Base-by-base conservation (phyloP, 1,140 invertebrate species). In the Batillaria attramentaria region DNA sequence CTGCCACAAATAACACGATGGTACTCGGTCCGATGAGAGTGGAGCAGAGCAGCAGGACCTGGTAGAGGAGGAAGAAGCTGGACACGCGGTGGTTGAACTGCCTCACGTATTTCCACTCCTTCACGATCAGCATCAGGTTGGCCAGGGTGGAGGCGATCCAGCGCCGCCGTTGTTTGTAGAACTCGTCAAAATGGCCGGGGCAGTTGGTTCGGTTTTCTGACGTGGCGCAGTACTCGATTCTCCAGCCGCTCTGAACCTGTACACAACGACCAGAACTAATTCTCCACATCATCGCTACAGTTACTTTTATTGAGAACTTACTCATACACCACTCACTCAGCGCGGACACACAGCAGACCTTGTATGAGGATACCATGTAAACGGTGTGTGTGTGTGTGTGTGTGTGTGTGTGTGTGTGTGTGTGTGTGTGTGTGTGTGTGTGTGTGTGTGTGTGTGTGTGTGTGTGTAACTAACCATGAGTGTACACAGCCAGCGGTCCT, bases 101-200 rank as follows among this genome's bases (percentile, higher is more conserved):
- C 16, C 93, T 85, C 4, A 93, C 77, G 91, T 79, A 88, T 88
- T 42, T 69, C 80, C 81, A 83, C 65, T 83, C 77, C 70, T 79
- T 65, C 2, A 77, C 46, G 4, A 94, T 82, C 79, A 94, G 92
- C 84, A 94, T 91, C 20, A 94, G 92, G 82, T 94, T 94, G 57
- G 94, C 94, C 84, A 94, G 90, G 2, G 94, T 94, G 18, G 93
- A 94, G 2, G 93, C 93, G 42, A 94, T 93, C 93, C 93, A 94
- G 8, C 93, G 86, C 42, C 93, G 83, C 24, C 93, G 83, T 85
- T 94, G 93, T 81, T 93, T 94, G 86, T 93, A 94, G 85, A 94
- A 94, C 84, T 94, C 93, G 62, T 92, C 91, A 84, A 94, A 94
- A 1, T 90, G 90, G 88, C 93, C 92, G 0, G 93, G 93, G 77